These are phyloP conservation scores for Rhinichthys klamathensis DNA, from an alignment of 2,113 vertebrate species.

Conservation along the genomic window DNA sequence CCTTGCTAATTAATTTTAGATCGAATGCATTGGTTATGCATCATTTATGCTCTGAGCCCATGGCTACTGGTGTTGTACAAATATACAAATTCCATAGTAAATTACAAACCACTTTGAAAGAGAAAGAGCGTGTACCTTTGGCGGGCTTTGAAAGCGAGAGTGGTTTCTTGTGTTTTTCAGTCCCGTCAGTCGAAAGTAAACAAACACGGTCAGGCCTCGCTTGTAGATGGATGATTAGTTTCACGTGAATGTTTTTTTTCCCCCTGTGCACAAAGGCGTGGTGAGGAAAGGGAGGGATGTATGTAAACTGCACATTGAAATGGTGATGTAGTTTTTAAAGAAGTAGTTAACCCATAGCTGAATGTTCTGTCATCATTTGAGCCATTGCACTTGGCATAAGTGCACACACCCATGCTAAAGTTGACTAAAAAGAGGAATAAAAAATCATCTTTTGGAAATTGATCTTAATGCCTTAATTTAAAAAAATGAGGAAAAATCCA, in stretches of 20 bases:
- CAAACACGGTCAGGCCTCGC: conserved; percentile 62
- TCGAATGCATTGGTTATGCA: conserved; percentile 76
- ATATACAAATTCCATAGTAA: conserved; percentile 74
- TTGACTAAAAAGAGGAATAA: too few species aligned
- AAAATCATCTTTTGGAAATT: too few species aligned
- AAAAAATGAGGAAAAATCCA: too few species aligned
- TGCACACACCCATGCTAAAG: too few species aligned
- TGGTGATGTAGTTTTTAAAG: conserved; percentile 2
- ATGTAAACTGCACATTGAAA: not conserved
- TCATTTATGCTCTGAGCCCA: conserved; percentile 75
- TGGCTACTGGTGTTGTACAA: conserved; percentile 77
- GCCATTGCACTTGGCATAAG: too few species aligned
- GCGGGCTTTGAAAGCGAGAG: conserved; percentile 59
- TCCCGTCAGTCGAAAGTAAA: conserved; percentile 69
- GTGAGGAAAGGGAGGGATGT: conserved; percentile 27
- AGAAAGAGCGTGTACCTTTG: conserved; percentile 58
- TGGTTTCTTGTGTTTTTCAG: conserved; percentile 51
- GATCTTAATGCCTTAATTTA: too few species aligned
- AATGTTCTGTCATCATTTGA: not conserved
- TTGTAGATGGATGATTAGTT: conserved; percentile 61
- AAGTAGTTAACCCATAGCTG: not conserved
- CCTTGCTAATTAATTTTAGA: conserved; percentile 78
- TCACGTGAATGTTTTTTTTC: conserved; percentile 44
- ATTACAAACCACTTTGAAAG: conserved; percentile 69
- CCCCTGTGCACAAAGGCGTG: conserved; percentile 4